Conservation (phyloP, 2,888 invertebrate species). For the Nymphalis urticae region DNA sequence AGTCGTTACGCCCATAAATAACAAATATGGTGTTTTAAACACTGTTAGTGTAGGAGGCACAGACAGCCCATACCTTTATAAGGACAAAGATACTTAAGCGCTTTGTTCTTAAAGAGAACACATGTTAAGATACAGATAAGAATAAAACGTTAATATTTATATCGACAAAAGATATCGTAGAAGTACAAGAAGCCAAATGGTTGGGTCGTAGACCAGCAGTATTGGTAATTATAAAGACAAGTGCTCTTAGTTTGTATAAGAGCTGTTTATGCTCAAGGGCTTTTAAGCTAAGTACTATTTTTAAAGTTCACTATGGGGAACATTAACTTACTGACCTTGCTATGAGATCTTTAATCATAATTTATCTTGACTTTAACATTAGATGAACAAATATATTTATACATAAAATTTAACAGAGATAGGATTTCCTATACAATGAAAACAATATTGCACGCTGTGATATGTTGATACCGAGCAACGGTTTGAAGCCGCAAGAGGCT, state of each 20-base stretch:
- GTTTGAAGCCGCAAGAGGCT: constrained; percentile 53
- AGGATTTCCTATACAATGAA: constrained; percentile 34
- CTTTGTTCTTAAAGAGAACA: constrained; percentile 27
- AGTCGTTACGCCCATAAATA: constrained; percentile 67
- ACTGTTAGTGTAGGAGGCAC: constrained; percentile 65
- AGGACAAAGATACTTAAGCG: constrained; percentile 44
- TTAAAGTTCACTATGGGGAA: constrained; percentile 10
- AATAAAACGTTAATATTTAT: neutral
- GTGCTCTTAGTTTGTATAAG: constrained; percentile 24
- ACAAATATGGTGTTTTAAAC: constrained; percentile 77
- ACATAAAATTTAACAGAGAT: constrained; percentile 17
- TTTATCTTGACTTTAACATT: neutral
- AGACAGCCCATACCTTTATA: constrained; percentile 64
- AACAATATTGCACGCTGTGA: constrained; percentile 29
- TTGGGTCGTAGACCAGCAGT: constrained; percentile 18
- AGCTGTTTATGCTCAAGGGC: constrained; percentile 30
- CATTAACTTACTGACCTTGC: neutral
- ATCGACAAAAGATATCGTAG: constrained; percentile 11
- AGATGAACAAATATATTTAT: neutral
- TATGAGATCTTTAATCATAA: neutral
- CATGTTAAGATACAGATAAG: constrained; percentile 19
- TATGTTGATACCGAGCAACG: constrained; percentile 38
- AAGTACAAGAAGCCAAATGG: constrained; percentile 17
- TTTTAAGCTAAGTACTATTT: constrained; percentile 27
- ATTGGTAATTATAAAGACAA: constrained; percentile 28